Evolutionary conservation across 1,140 invertebrate species (phyloP).

Genomic region (Drosophila nikananu): DNA sequence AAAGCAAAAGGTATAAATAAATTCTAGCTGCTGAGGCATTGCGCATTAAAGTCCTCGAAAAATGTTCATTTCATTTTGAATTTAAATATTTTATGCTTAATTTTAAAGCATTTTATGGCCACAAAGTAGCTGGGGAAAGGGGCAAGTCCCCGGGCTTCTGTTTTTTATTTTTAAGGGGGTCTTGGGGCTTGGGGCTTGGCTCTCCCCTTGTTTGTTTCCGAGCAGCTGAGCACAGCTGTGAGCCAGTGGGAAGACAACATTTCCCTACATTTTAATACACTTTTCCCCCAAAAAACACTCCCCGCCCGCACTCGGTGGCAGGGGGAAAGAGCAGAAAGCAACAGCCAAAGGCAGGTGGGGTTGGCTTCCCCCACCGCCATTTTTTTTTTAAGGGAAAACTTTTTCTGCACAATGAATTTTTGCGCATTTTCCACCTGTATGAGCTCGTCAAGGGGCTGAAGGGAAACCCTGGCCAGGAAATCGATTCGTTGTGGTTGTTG

Average conservation of each 20-base stretch:
- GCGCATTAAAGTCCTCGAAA: conserved; percentile 59
- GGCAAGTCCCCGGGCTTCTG: conserved; percentile 38
- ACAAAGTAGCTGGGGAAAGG: conserved; percentile 16
- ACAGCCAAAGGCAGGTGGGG: conserved; percentile 69
- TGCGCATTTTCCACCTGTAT: conserved; percentile 83
- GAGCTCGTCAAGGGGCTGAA: conserved; percentile 29
- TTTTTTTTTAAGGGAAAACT: conserved; percentile 54
- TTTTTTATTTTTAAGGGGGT: conserved; percentile 22
- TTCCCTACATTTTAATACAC: conserved; percentile 80
- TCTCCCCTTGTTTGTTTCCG: conserved; percentile 64
- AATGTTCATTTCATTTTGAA: conserved; percentile 38
- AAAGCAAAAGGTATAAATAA: conserved; percentile 33
- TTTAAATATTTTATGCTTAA: conserved; percentile 78
- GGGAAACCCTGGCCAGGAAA: conserved; percentile 43
- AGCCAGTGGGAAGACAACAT: conserved; percentile 33
- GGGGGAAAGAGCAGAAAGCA: conserved; percentile 65
- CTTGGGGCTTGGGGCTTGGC: neutral
- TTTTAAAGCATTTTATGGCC: conserved; percentile 56
- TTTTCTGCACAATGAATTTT: conserved; percentile 84
- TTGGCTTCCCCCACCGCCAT: conserved; percentile 1
- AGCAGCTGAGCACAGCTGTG: conserved; percentile 79
- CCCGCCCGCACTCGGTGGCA: neutral
- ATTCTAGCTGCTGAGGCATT: conserved; percentile 16
- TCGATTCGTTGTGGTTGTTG: conserved; percentile 80
- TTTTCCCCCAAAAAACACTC: conserved; percentile 42